These are phyloP conservation scores for Calameuta filiformis DNA, from an alignment of 2,888 invertebrate species.

Conservation along the genomic window DNA sequence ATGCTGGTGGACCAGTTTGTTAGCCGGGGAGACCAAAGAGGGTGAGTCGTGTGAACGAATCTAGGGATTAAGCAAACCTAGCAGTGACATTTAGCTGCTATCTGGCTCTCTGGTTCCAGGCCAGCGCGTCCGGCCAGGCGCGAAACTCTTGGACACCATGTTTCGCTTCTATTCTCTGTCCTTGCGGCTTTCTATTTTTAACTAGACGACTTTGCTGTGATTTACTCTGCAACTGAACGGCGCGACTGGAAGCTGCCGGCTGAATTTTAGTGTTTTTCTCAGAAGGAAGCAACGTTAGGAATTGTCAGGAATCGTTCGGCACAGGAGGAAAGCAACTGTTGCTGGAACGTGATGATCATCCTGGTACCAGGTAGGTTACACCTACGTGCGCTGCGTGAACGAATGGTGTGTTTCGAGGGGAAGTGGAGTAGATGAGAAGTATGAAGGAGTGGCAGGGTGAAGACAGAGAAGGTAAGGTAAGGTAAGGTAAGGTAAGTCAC, in stretches of 20 bases:
- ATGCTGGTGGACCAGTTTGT: constrained; percentile 45
- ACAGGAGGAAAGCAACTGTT: background rate
- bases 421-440: background rate
- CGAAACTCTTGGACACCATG: background rate
- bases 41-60: constrained; percentile 60
- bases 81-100: constrained; percentile 55
- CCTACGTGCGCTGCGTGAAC: background rate
- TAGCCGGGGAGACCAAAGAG: constrained; percentile 45
- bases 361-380: background rate
- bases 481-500: background rate
- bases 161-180: background rate
- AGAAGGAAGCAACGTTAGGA: background rate
- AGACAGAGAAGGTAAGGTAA: background rate
- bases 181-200: background rate
- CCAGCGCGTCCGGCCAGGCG: constrained; percentile 29
- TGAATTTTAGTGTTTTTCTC: background rate
- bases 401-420: background rate
- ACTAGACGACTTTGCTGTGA: background rate
- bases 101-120: constrained; percentile 46
- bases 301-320: background rate
- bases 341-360: background rate
- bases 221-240: background rate
- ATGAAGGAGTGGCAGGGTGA: background rate
- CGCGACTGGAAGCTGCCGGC: too few species aligned
- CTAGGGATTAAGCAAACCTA: constrained; percentile 54